Base-by-base conservation (phyloP, 2,113 vertebrate species). In the Periophthalmodon schlosseri region DNA sequence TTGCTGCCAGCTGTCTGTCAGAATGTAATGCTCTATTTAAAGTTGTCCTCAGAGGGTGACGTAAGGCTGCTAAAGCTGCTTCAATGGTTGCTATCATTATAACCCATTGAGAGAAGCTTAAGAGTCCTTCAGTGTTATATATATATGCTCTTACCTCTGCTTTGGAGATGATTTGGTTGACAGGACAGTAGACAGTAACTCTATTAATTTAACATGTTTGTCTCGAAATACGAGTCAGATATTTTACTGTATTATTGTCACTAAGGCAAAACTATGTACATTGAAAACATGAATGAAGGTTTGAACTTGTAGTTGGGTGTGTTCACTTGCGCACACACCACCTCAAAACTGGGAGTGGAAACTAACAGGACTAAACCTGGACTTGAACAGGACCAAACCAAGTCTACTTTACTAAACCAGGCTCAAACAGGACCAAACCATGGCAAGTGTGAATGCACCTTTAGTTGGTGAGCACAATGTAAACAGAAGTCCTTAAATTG, bases 1-100 rank as follows among this genome's bases (percentile, higher is more conserved):
- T 33, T 1, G 61, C 34, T 72, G 80, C 77, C 84, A 84, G 86
- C 70, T 81, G 77, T 75, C 80, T 39, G 58, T 77, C 74, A 76
- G 56, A 76, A 66, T 74, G 79, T 73, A 73, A 36, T 20, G 16
- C 67, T 76, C 80, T 86, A 76, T 86, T 83, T 85, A 72, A 70
- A 3, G 12, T 9, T 50, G 52, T 33, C 5, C 3, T 69, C 34
- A 23, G 15, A 16, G 36, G 70, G 14, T 64, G 77, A 78, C 39
- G 77, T 66, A 78, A 78, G 76, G 70, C 21, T 9, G 7, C 18
- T 52, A 72, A 50, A 60, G 33, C 79, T 70, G 49, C 61, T 34
- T 34, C 58, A 70, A 18, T 13, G 57, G 58, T 13, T 61, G 69
- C 68, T 68, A 67, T 72, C 73, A 50, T 39, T 28, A 20, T 68